A percentile compares a stretch with the other conserved stretches of the same genome.
Conservation (phyloP, 2,888 invertebrate genomes). For the Pollenia labialis region DNA sequence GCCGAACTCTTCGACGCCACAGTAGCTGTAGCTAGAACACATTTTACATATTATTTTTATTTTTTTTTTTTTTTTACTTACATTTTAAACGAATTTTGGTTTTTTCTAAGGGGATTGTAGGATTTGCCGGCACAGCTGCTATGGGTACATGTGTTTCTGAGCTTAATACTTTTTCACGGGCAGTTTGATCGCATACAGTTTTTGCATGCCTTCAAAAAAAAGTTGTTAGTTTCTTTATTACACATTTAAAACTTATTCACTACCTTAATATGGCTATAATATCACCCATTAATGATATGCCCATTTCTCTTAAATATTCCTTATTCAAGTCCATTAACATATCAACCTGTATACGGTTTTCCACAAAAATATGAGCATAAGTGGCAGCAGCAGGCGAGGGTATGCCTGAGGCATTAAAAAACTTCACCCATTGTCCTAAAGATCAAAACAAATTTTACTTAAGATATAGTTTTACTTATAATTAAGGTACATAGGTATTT, state of each 20-base stretch:
- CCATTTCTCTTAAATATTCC: slow-evolving; percentile 95
- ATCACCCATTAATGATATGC: slow-evolving; percentile 90
- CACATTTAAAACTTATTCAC: slow-evolving; percentile 12
- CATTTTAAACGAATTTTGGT: slow-evolving; percentile 75
- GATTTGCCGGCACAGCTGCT: slow-evolving; percentile 84
- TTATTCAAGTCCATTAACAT: slow-evolving; percentile 95
- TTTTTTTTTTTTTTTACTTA: slow-evolving; percentile 21
- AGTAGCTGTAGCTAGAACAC: slow-evolving; percentile 37
- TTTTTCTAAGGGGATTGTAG: slow-evolving; percentile 71
- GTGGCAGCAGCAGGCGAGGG: slow-evolving; percentile 90
- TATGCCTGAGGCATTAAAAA: slow-evolving; percentile 94
- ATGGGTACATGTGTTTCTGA: slow-evolving; percentile 85
- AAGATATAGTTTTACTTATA: background rate
- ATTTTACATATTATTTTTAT: too few species aligned
- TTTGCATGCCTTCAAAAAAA: slow-evolving; percentile 85
- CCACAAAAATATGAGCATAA: slow-evolving; percentile 93
- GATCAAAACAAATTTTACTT: slow-evolving; percentile 10
- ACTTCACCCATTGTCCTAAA: slow-evolving; percentile 89
- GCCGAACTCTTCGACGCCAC: slow-evolving; percentile 54
- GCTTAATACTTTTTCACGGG: slow-evolving; percentile 86
- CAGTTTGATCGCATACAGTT: slow-evolving; percentile 86
- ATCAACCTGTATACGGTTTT: slow-evolving; percentile 93
- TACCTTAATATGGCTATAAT: slow-evolving; percentile 89
- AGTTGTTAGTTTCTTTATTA: background rate
- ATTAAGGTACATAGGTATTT: too few species aligned